Conservation (phyloP, 1,140 invertebrate genomes). For the Danaus melanippus region DNA sequence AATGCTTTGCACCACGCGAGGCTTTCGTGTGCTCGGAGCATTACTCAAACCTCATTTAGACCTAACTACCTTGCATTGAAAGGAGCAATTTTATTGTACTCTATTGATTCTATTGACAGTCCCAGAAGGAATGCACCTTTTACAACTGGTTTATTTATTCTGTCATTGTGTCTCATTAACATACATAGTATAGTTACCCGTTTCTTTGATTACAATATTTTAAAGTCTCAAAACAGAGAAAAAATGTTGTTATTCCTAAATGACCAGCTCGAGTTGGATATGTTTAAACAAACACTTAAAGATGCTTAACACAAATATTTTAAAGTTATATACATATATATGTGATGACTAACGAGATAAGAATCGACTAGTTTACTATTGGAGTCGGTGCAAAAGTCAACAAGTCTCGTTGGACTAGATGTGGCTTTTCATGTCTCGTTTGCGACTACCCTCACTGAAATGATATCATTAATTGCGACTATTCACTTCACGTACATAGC, state of each 20-base stretch:
- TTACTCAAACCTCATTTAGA: constrained; percentile 69
- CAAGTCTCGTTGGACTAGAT: constrained; percentile 12
- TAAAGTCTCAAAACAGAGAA: too few species aligned
- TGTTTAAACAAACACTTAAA: too few species aligned
- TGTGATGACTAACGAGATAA: constrained; percentile 8
- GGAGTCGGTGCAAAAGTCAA: constrained; percentile 2
- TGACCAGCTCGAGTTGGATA: too few species aligned
- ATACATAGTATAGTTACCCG: constrained; percentile 24
- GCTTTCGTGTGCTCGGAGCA: constrained; percentile 51
- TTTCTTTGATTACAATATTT: background rate
- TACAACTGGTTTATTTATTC: constrained; percentile 42
- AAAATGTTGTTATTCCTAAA: too few species aligned
- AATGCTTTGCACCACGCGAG: constrained; percentile 55
- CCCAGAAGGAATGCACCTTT: constrained; percentile 36
- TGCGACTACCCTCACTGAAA: constrained; percentile 47
- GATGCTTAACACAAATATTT: too few species aligned
- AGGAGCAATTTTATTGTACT: constrained; percentile 63
- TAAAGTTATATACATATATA: too few species aligned
- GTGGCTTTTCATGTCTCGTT: constrained; percentile 41
- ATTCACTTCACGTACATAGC: constrained; percentile 17
- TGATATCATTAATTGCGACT: constrained; percentile 34
- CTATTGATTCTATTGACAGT: constrained; percentile 63
- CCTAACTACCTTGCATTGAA: constrained; percentile 62
- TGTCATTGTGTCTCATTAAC: constrained; percentile 43
- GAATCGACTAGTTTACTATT: background rate